Conservation (phyloP, 2,888 invertebrate species). For the Xanthorhoe designata region DNA sequence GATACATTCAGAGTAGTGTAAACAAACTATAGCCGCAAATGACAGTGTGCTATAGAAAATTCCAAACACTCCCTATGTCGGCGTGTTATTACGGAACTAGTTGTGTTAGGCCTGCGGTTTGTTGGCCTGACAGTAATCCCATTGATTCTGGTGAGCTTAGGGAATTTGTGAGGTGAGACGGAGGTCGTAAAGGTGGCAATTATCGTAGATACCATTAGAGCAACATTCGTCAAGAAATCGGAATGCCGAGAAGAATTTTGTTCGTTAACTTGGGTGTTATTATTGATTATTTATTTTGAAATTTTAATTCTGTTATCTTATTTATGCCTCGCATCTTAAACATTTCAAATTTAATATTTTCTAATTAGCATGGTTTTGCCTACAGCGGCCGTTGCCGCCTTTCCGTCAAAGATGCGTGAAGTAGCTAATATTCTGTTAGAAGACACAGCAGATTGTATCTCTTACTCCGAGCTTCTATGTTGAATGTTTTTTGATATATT, state of each 20-base stretch:
- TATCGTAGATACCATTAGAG: constrained; percentile 21
- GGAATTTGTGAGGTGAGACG: constrained; percentile 35
- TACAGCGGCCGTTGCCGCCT: too few relatives aligned
- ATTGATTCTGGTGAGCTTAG: constrained; percentile 28
- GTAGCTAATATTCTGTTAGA: too few relatives aligned
- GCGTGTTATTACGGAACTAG: constrained; percentile 39
- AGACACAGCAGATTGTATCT: too few relatives aligned
- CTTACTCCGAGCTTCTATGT: background rate
- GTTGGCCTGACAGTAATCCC: constrained; percentile 30
- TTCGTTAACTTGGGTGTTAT: background rate
- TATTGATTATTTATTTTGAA: background rate
- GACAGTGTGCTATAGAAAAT: constrained; percentile 7
- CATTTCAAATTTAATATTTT: background rate
- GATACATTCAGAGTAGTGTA: background rate
- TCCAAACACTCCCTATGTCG: constrained; percentile 31
- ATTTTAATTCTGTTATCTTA: background rate
- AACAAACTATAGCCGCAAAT: background rate
- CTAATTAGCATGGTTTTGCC: background rate
- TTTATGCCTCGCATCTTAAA: background rate
- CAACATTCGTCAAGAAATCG: constrained; percentile 28
- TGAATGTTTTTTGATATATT: background rate
- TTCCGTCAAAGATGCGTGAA: too few relatives aligned
- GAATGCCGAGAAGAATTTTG: constrained; percentile 12
- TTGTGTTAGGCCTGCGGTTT: constrained; percentile 23
- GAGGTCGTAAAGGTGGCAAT: constrained; percentile 35